Percentiles rank a stretch among this genome's conserved stretches.
These are phyloP conservation scores for Eueremaeus valkanovi DNA, from an alignment of 2,888 invertebrate species.

Conservation along the genomic window DNA sequence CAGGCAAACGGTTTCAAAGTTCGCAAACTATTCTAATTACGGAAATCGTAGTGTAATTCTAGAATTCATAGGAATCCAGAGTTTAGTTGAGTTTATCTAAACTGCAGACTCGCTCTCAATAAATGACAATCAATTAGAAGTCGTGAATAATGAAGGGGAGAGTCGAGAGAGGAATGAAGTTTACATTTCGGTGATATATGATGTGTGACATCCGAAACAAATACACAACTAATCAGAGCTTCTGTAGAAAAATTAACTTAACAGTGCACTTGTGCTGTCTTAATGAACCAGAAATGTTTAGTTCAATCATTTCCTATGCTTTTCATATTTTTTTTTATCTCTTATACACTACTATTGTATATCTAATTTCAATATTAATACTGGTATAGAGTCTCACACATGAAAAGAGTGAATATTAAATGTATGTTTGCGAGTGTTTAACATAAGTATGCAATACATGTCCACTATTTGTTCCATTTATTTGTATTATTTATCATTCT, in stretches of 20 bases:
- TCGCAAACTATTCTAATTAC: too few relatives aligned
- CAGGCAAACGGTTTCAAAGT: neutral
- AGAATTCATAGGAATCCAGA: too few relatives aligned
- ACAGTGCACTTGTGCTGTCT: neutral
- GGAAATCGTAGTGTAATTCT: too few relatives aligned
- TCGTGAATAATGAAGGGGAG: neutral
- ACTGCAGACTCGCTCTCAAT: neutral
- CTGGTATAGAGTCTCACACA: too few relatives aligned
- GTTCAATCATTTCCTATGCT: conserved; percentile 7
- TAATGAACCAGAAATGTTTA: neutral
- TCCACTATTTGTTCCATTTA: neutral
- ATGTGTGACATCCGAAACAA: conserved; percentile 5
- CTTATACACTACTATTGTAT: neutral
- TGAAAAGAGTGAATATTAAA: too few relatives aligned
- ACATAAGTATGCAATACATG: too few relatives aligned
- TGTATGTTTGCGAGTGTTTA: too few relatives aligned
- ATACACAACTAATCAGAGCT: neutral
- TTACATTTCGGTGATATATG: neutral
- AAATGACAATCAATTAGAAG: neutral
- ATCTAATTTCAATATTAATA: neutral
- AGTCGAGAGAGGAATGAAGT: neutral
- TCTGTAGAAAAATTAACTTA: too few relatives aligned
- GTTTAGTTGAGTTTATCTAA: too few relatives aligned
- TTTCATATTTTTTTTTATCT: neutral
- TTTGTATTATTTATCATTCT: conserved; percentile 15